Conservation (phyloP, 2,888 invertebrate species). For the Empis stercorea region DNA sequence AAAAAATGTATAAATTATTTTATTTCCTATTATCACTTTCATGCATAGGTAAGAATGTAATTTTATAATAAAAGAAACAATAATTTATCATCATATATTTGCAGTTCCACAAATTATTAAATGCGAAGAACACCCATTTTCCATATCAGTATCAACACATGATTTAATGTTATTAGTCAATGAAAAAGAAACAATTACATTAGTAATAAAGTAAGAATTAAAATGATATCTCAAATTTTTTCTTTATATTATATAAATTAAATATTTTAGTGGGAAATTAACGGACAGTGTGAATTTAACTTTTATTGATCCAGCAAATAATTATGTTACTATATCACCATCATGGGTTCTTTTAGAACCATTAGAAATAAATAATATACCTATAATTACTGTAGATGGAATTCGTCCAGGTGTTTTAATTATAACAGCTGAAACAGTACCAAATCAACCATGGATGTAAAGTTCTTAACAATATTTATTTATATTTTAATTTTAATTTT, state of each 20-base stretch:
- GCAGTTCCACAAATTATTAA: background rate
- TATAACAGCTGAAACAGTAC: constrained; percentile 46
- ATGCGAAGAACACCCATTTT: background rate
- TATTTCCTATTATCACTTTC: too few species aligned
- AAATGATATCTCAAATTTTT: background rate
- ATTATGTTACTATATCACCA: background rate
- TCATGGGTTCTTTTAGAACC: constrained; percentile 16
- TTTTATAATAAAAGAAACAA: too few species aligned
- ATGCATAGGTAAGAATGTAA: too few species aligned
- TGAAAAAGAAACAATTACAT: constrained; percentile 40
- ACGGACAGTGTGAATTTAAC: too few species aligned
- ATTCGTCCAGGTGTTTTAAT: constrained; percentile 54
- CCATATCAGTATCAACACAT: constrained; percentile 21
- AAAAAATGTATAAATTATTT: too few species aligned
- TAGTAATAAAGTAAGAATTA: constrained; percentile 47
- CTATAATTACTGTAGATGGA: constrained; percentile 41
- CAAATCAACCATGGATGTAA: too few species aligned
- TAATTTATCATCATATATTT: too few species aligned
- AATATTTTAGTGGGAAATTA: background rate
- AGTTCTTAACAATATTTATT: constrained; percentile 5
- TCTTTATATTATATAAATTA: background rate
- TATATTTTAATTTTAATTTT: too few species aligned
- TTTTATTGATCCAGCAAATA: background rate
- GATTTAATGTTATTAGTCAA: constrained; percentile 47
- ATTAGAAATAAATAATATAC: constrained; percentile 22